Conservation (phyloP, 2,888 invertebrate genomes). For the Cylloceria caligata region DNA sequence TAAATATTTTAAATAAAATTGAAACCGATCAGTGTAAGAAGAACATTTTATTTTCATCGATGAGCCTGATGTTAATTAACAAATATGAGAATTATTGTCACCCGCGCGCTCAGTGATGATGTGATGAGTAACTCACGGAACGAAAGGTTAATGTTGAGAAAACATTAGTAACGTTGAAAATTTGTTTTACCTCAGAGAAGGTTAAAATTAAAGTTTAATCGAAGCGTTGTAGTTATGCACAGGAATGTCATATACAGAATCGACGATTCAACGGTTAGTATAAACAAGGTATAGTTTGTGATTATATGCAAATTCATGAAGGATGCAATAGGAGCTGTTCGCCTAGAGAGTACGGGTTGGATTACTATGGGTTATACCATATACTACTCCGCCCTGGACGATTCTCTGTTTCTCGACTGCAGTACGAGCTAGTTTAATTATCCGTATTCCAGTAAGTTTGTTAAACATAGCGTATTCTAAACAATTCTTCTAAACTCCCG, state of each 20-base stretch:
- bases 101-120: background rate
- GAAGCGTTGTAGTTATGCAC: background rate
- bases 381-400: background rate
- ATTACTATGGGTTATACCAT: background rate
- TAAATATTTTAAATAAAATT: too few species aligned
- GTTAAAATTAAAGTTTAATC: background rate
- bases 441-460: constrained; percentile 33
- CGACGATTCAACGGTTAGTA: background rate
- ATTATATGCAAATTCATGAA: constrained; percentile 44
- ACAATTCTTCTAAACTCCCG: constrained; percentile 17
- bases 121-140: background rate
- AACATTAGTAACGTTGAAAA: background rate
- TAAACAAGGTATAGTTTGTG: constrained; percentile 14
- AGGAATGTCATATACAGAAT: background rate
- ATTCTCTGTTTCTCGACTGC: background rate
- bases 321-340: constrained; percentile 35
- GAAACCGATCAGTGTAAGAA: too few species aligned
- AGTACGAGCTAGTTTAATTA: constrained; percentile 5
- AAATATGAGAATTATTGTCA: background rate
- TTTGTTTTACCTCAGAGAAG: background rate
- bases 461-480: constrained; percentile 9
- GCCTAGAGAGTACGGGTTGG: background rate
- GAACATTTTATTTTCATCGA: too few species aligned
- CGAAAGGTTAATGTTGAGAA: background rate
- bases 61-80: too few species aligned